Base-by-base conservation (phyloP, 2,797 vertebrate species). In the Pseudomugil gertrudae region DNA sequence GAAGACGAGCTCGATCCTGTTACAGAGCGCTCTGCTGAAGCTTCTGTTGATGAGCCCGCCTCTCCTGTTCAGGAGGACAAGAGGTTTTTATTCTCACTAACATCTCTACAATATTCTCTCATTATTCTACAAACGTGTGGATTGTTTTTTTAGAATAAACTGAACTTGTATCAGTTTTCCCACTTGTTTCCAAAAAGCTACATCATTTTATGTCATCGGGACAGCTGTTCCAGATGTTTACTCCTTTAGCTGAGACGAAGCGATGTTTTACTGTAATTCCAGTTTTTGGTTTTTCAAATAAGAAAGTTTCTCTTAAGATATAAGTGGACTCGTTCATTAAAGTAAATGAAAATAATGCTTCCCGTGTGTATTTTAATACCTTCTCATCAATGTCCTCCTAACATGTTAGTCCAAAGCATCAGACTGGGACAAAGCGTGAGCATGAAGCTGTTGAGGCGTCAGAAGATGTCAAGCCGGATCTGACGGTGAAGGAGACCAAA, bases 391-490 rank as follows among this genome's bases (percentile, higher is more conserved):
- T 59, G 14, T 78, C 33, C 40, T 26, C 36, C 4, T 54, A 11
- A 21, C 62, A 3, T 51, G 48, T 56, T 65, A 91, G 89, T 56
- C 51, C 76, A 19, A 59, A 84, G 65, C 59, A 51, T 66, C 79
- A 80, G 23, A 55, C 60, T 35, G 87, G 74, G 60, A 75, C 45
- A 9, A 85, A 90, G 66, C 78, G 56, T 56, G 82, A 72, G 17
- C 61, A 84, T 24, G 69, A 82, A 57, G 51, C 19, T 8, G 27
- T 63, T 17, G 57, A 76, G 66, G 21, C 35, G 2, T 26, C 67
- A 10, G 80, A 83, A 29, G 83, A 80, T 69, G 85, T 93, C 58
- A 79, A 74, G 11, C 76, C 85, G 0, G 73, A 86, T 35, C 57
- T 29, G 13, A 66, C 57, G 0, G 73, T 79, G 0, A 59, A 78